These are phyloP conservation scores for Salvelinus fontinalis DNA, from an alignment of 2,113 vertebrate species.

Conservation along the genomic window DNA sequence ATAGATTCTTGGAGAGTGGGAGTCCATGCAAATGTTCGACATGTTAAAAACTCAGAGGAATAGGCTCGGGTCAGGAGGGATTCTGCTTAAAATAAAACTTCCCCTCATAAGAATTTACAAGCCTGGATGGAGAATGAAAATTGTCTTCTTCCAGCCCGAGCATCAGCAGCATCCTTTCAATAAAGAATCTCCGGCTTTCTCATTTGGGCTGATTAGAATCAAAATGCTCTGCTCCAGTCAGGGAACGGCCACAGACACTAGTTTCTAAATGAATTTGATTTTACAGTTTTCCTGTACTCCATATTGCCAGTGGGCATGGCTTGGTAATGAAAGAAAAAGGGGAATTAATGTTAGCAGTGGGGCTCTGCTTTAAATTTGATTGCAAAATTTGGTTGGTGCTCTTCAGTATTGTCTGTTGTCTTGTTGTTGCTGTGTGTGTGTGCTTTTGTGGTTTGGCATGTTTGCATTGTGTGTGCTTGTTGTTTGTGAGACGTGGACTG, in stretches of 20 bases:
- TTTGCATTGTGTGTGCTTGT: conserved; percentile 71
- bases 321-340: conserved; percentile 51
- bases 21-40: conserved; percentile 47
- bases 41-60: conserved; percentile 37
- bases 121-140: conserved; percentile 53
- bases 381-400: conserved; percentile 55
- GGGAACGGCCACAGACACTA: conserved; percentile 51
- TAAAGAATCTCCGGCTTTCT: conserved; percentile 59
- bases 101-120: conserved; percentile 52
- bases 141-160: conserved; percentile 47
- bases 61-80: conserved; percentile 42
- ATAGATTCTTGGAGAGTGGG: conserved; percentile 29
- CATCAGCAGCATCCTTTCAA: conserved; percentile 45
- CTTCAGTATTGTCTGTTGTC: conserved; percentile 45
- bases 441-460: conserved; percentile 75
- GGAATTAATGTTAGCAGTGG: conserved; percentile 39
- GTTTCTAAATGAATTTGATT: conserved; percentile 59
- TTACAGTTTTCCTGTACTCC: conserved; percentile 58
- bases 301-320: conserved; percentile 49
- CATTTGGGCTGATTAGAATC: conserved; percentile 72
- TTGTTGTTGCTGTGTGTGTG: conserved; percentile 27
- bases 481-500: conserved; percentile 64
- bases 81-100: conserved; percentile 44
- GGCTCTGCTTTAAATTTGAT: conserved; percentile 63
- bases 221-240: conserved; percentile 65